These are phyloP conservation scores for Erethizon dorsatum DNA, from an alignment of 2,797 vertebrate genomes.

Conservation along the genomic window DNA sequence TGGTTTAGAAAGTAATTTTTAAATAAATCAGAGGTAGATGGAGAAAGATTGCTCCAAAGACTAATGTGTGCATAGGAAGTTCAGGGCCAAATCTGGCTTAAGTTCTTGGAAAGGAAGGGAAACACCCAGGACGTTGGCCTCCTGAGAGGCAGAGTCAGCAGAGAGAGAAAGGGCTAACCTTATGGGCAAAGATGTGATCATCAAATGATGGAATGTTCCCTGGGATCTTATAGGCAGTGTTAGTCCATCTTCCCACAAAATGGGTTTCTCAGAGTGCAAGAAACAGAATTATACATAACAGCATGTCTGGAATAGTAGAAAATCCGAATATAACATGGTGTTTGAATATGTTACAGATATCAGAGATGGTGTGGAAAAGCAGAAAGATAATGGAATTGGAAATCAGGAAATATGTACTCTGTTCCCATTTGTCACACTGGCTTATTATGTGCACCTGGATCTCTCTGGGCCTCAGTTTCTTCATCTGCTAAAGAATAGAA, in stretches of 20 bases:
- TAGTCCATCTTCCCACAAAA: not conserved
- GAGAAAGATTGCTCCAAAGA: constrained; percentile 73
- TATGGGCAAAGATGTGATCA: fast-evolving
- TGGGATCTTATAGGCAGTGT: not conserved
- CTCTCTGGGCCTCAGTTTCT: not conserved
- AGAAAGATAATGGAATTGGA: not conserved
- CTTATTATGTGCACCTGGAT: not conserved
- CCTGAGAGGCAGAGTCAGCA: not conserved
- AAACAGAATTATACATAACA: not conserved
- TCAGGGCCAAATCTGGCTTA: constrained; percentile 45
- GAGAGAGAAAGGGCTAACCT: not conserved
- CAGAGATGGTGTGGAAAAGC: not conserved
- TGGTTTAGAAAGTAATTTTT: constrained; percentile 89
- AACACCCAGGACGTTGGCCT: fast-evolving
- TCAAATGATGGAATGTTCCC: not conserved
- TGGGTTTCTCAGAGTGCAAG: not conserved
- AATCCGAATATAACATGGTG: not conserved
- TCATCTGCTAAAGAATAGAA: not conserved
- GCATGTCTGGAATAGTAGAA: not conserved
- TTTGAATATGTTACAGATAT: not conserved
- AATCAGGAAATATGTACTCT: not conserved
- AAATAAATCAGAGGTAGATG: constrained; percentile 87
- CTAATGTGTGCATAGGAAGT: constrained; percentile 17
- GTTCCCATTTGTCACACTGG: not conserved
- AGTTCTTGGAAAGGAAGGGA: not conserved